A percentile compares a stretch with the other conserved stretches of the same genome.
These are phyloP conservation scores for Nesospiza acunhae DNA, from an alignment of 2,113 vertebrate species.

Conservation along the genomic window DNA sequence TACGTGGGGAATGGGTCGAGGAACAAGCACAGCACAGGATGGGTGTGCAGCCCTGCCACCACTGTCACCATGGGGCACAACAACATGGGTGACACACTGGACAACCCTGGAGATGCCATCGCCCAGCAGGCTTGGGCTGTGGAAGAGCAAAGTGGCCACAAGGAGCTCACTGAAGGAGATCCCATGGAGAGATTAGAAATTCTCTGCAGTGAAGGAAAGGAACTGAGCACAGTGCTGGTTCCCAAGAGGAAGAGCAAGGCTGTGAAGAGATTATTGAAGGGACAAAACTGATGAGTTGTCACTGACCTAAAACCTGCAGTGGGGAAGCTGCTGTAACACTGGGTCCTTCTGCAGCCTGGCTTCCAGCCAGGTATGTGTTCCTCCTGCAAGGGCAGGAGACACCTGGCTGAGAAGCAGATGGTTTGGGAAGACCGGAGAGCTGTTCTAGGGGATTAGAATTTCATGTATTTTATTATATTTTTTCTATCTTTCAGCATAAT, in stretches of 20 bases:
- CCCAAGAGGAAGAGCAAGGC: not conserved
- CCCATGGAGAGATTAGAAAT: not conserved
- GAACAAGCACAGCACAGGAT: not conserved
- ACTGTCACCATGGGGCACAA: fast-evolving
- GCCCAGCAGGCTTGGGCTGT: fast-evolving
- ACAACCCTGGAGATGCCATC: fast-evolving
- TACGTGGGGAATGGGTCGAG: not conserved
- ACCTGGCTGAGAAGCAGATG: not conserved
- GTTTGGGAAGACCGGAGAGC: not conserved
- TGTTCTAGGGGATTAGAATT: not conserved
- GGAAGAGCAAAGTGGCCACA: not conserved
- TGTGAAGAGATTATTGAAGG: not conserved
- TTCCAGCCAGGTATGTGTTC: not conserved
- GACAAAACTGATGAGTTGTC: not conserved
- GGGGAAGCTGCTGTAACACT: not conserved
- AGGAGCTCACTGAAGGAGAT: not conserved
- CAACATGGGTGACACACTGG: not conserved
- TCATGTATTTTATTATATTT: not conserved
- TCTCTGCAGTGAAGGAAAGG: not conserved
- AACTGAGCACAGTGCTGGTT: not conserved
- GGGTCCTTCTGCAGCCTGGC: not conserved
- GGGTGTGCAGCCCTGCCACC: not conserved
- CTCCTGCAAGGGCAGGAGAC: not conserved
- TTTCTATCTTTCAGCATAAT: not conserved
- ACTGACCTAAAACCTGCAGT: not conserved